Evolutionary conservation across 2,888 invertebrate species (phyloP), one percentile per base, ranked within the genome.

Genomic region (Macrosoma leucophasiata): DNA sequence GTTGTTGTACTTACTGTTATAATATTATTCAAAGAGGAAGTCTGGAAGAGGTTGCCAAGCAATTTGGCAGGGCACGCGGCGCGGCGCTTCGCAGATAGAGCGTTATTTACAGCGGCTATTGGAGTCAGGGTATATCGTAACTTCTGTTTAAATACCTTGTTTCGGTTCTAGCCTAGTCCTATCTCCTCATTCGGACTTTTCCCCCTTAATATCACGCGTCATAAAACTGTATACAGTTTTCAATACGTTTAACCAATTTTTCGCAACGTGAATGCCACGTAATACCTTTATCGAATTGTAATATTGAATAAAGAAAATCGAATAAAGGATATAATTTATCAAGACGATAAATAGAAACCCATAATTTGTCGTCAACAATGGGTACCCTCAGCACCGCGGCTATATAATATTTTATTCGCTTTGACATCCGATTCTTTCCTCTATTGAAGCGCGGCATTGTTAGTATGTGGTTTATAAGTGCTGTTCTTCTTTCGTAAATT

Each of bases 11-110:
- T 51, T 58, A 68, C 65, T 60, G 63, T 75, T 69, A 71, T 75
- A 75, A 72, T 73, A 70, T 75, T 77, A 76, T 77, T 77, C 77
- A 75, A 75, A 69, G 69, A 67, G 76, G 71, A 73, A 74, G 71
- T 72, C 71, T 71, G 70, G 35, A 74, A 70, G 59, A 74, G 69
- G 70, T 58, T 79, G 81, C 77, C 78, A 79, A 78, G 79, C 70
- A 74, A 77, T 81, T 78, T 77, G 79, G 79, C 81, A 74, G 62
- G 48, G 64, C 51, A 54, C 62, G 62, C 61, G 57, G 63, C 63
- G 48, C 42, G 62, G 63, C 64, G 68, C 58, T 63, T 58, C 63
- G 59, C 48, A 74, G 74, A 77, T 77, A 76, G 58, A 61, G 58
- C 62, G 67, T 76, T 77, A 76, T 79, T 78, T 79, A 79, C 74